Evolutionary conservation across 2,888 invertebrate species (phyloP).

Genomic region (Eurytoma californica): DNA sequence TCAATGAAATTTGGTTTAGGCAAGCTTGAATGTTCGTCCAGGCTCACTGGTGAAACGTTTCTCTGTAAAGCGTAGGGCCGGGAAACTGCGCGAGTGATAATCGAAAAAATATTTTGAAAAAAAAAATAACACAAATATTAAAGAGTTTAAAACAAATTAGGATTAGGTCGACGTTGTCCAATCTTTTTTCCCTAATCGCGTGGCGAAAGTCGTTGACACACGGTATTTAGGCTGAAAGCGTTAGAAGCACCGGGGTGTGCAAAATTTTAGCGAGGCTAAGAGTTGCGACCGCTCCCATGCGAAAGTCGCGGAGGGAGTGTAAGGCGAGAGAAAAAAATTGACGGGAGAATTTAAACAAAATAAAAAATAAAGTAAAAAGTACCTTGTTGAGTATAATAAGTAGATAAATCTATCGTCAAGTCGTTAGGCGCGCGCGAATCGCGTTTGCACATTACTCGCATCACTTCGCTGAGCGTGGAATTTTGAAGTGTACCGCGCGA

Average conservation of each 20-base stretch:
- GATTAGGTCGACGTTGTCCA: slow-evolving; percentile 21
- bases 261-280: too few relatives aligned
- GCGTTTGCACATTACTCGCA: slow-evolving; percentile 60
- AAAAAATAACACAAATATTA: slow-evolving; percentile 1
- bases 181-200: slow-evolving; percentile 15
- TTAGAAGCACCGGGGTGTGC: slow-evolving; percentile 68
- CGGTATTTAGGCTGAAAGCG: slow-evolving; percentile 63
- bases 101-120: background rate
- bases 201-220: slow-evolving; percentile 64
- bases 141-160: slow-evolving; percentile 57
- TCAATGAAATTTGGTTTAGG: slow-evolving; percentile 53
- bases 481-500: slow-evolving; percentile 22
- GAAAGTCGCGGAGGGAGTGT: too few relatives aligned
- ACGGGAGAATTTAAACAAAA: slow-evolving; percentile 11
- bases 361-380: slow-evolving; percentile 63
- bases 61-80: background rate
- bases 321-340: background rate
- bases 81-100: slow-evolving; percentile 2
- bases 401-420: slow-evolving; percentile 67
- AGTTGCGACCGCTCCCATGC: too few relatives aligned
- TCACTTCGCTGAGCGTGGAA: slow-evolving; percentile 51
- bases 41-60: slow-evolving; percentile 2
- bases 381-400: slow-evolving; percentile 74
- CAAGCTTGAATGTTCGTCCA: slow-evolving; percentile 53
- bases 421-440: slow-evolving; percentile 57